phyloP scores from a whole-genome alignment of 2,797 vertebrate species.

The Podarcis lilfordi region DNA sequence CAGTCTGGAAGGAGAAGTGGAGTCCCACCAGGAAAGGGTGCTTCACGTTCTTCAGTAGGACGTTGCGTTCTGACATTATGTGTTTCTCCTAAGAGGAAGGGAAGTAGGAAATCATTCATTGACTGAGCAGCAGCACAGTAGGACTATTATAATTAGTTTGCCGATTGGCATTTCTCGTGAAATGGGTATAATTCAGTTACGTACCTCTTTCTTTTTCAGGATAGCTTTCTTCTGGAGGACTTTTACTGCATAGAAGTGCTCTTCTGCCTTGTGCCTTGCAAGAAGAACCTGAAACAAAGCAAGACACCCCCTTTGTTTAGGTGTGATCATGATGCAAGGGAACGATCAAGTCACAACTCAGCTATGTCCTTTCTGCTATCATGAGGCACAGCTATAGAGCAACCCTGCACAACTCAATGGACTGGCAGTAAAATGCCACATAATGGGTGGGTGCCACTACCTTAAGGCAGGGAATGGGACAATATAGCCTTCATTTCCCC shows the following conservation, averaged over 20 bases:
- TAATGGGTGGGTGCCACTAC: not conserved
- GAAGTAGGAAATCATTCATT: not conserved
- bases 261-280: constrained; percentile 92
- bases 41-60: constrained; percentile 96
- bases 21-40: constrained; percentile 97
- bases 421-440: not conserved
- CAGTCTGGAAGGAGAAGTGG: constrained; percentile 97
- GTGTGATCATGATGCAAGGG: constrained; percentile 23
- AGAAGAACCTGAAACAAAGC: constrained; percentile 86
- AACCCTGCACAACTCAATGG: not conserved
- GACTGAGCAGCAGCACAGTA: constrained; percentile 20
- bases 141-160: not conserved
- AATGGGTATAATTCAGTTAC: not conserved
- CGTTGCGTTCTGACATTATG: constrained; percentile 98
- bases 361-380: not conserved
- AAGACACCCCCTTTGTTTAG: constrained; percentile 35
- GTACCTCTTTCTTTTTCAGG: constrained; percentile 98
- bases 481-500: not conserved
- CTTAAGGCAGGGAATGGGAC: not conserved
- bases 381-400: not conserved
- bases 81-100: constrained; percentile 90
- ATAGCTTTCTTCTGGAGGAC: constrained; percentile 99
- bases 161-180: not conserved
- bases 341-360: not conserved
- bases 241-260: constrained; percentile 97